Base-by-base conservation (phyloP, 2,888 invertebrate species). In the Spilarctia lutea region DNA sequence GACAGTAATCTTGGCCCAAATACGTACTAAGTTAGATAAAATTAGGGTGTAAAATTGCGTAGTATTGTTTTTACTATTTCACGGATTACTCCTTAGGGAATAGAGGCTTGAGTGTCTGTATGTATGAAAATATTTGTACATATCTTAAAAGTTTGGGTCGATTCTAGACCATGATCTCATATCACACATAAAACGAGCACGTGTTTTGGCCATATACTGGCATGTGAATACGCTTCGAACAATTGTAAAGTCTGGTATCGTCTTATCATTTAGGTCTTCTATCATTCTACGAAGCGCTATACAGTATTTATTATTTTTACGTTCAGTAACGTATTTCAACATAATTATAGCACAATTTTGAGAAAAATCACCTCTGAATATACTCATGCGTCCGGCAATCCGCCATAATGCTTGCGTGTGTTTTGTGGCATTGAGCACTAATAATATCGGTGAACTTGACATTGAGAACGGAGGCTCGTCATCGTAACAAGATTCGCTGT, bases 371-470 rank as follows among this genome's bases (percentile, higher is more conserved):
- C 76, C 80, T 80, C 81, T 72, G 69, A 74, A 81, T 86, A 87
- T 89, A 90, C 89, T 88, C 82, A 88, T 87, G 83, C 88, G 88
- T 87, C 89, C 88, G 88, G 86, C 87, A 86, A 82, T 86, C 88
- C 87, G 91, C 90, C 91, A 89, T 89, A 88, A 91, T 90, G 91
- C 89, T 93, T 91, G 91, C 93, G 93, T 94, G 91, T 94, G 92
- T 94, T 94, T 91, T 88, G 93, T 94, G 95, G 95, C 95, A 96
- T 95, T 96, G 95, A 94, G 89, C 90, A 93, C 95, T 95, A 95
- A 95, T 95, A 95, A 94, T 95, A 94, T 94, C 95, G 94, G 93
- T 95, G 96, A 96, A 96, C 96, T 96, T 96, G 96, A 96, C 96
- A 95, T 96, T 95, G 96, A 95, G 94, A 92, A 86, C 91, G 93